Evolutionary conservation across 2,888 invertebrate genomes (phyloP), one percentile per base, ranked within the genome.

Genomic region (Monochamus alternatus): DNA sequence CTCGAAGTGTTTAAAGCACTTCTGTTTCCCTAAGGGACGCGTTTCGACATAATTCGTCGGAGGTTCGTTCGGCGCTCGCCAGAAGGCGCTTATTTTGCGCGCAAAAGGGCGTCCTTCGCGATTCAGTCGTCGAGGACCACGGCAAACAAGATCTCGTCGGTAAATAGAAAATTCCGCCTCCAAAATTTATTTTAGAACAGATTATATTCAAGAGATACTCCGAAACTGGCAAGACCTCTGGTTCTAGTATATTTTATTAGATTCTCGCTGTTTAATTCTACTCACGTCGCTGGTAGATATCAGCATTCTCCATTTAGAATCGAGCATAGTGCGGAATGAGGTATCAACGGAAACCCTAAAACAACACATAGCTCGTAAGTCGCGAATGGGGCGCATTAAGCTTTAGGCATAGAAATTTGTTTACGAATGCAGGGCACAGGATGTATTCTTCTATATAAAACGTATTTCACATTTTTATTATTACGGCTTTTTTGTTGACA

Each of bases 331-430:
- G 82, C 82, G 81, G 84, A 86, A 86, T 84, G 84, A 85, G 84
- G 84, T 85, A 85, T 85, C 84, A 84, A 83, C 83, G 82, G 80
- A 81, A 81, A 83, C 82, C 84, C 84, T 85, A 84, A 85, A 84
- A 85, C 85, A 85, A 85, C 84, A 84, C 78, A 83, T 83, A 84
- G 83, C 74, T 75, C 78, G 77, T 77, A 78, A 71, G 75, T 73
- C 70, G 65, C n/a, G 64, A 74, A 47, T 69, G 68, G 69, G 66
- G 47, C 12, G 74, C 78, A 77, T 78, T 80, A 80, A 75, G 78
- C 78, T 77, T 75, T 69, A 59, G 78, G 78, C 77, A 75, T 67
- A 74, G 59, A 77, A 76, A 77, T 80, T 80, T 80, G 80, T 79
- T 80, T 80, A 77, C 76, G 78, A 78, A 80, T 80, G 74, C 78